Evolutionary conservation across 35 echinoderm and acorn worm species (phyloP), one percentile per base, ranked within the genome.

Genomic region (Lytechinus pictus): DNA sequence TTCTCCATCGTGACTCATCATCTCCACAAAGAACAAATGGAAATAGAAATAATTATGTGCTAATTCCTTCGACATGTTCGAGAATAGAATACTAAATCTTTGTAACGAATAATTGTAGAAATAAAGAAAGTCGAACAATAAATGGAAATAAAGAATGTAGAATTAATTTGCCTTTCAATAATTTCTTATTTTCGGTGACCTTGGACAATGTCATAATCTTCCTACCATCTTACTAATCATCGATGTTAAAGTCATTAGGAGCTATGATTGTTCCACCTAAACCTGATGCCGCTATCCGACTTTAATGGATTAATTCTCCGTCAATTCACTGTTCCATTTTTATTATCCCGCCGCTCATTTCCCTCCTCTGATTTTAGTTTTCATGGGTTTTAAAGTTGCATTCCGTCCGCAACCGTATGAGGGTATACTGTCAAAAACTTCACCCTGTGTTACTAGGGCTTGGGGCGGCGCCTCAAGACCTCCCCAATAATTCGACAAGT

Each of bases 161-260:
- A 79, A n/a, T 79, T 79, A 5, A 16, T 24, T 19, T 16, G 19
- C 21, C 16, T 79, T 14, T 79, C 4, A n/a, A 79, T 8, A 19
- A 24, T n/a, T 71, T 71, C 6, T 79, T 27, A 24, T 79, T 79
- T 79, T n/a, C 16, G 4, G 2, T 24, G 66, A 7, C 66, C 66
- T 79, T 79, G 66, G 19, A 79, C 66, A 79, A n/a, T 79, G 66
- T 79, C 66, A 79, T 79, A 79, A 79, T 24, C 66, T n/a, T 79
- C 16, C 16, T 16, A 7, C n/a, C 16, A 79, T 79, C 66, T 24
- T 79, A 24, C 4, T 79, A 79, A 79, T 79, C 16, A 79, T 79
- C 66, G 66, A 79, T 79, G 66, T 79, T 79, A 79, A 79, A 79
- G 66, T 79, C 66, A 79, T 79, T 79, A 79, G 66, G n/a, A 24